Percentiles rank a stretch among this genome's conserved stretches.
These are phyloP conservation scores for Leucania comma DNA, from an alignment of 2,888 invertebrate species.

Conservation along the genomic window DNA sequence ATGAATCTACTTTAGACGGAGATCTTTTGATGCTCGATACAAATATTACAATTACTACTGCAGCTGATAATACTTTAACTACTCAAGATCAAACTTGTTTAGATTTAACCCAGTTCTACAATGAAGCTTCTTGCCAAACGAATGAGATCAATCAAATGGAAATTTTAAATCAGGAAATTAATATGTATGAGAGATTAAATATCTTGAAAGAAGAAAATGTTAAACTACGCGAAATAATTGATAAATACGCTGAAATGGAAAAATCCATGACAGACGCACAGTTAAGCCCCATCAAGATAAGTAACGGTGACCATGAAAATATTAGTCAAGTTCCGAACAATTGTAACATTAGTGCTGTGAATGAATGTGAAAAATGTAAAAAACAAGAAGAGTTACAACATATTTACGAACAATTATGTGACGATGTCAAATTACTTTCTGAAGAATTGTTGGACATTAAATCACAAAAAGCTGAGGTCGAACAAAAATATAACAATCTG, in stretches of 20 bases:
- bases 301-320: slow-evolving; percentile 36
- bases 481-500: slow-evolving; percentile 77
- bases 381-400: slow-evolving; percentile 56
- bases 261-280: slow-evolving; percentile 64
- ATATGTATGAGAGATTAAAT: slow-evolving; percentile 68
- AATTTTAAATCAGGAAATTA: slow-evolving; percentile 65
- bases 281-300: slow-evolving; percentile 71
- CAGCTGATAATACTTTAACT: slow-evolving; percentile 79
- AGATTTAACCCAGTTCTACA: slow-evolving; percentile 79
- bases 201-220: slow-evolving; percentile 75
- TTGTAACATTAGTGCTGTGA: slow-evolving; percentile 7
- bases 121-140: slow-evolving; percentile 77
- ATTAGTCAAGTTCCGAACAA: neutral
- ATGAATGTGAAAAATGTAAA: slow-evolving; percentile 65
- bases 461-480: slow-evolving; percentile 73
- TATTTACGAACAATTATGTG: slow-evolving; percentile 54
- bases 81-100: slow-evolving; percentile 82
- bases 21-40: slow-evolving; percentile 87
- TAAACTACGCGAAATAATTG: slow-evolving; percentile 70
- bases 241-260: slow-evolving; percentile 60
- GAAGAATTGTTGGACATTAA: slow-evolving; percentile 69
- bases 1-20: slow-evolving; percentile 84
- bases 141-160: slow-evolving; percentile 68
- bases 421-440: slow-evolving; percentile 69
- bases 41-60: slow-evolving; percentile 81